Conservation (phyloP, 35 echinoderm and acorn worm species). For the Apostichopus japonicus region DNA sequence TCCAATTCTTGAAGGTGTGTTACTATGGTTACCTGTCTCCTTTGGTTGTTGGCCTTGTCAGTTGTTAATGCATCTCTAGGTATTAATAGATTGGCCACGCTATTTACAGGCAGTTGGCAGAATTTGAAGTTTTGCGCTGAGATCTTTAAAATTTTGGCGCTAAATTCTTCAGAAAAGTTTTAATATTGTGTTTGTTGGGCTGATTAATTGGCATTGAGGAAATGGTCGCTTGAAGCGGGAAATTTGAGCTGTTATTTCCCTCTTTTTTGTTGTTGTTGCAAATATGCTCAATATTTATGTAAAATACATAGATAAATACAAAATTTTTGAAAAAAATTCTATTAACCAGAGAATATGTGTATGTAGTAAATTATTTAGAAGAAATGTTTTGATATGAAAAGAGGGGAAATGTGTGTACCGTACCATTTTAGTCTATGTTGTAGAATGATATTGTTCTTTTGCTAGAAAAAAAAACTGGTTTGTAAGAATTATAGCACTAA, state of each 20-base stretch:
- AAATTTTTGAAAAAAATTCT: conserved; percentile 22
- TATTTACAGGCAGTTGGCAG: too few species aligned
- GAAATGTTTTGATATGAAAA: neutral
- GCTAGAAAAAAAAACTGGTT: neutral
- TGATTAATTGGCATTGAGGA: neutral
- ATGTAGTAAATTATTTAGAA: conserved; percentile 49
- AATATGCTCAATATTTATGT: conserved; percentile 27
- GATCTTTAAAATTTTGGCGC: too few species aligned
- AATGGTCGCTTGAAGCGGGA: neutral
- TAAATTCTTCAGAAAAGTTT: neutral
- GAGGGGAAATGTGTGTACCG: neutral
- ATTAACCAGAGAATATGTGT: conserved; percentile 51
- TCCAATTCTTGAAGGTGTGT: too few species aligned
- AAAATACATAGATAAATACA: conserved; percentile 14
- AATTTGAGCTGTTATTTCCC: neutral
- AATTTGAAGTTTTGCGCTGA: too few species aligned
- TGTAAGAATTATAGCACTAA: conserved; percentile 10
- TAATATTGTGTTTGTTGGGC: neutral
- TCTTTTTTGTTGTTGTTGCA: neutral
- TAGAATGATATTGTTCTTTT: conserved; percentile 30
- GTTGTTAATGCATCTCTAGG: too few species aligned
- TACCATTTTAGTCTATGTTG: conserved; percentile 15
- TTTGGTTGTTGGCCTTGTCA: too few species aligned
- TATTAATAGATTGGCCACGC: too few species aligned
- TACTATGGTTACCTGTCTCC: too few species aligned